These are phyloP conservation scores for Pycnonotus jocosus DNA, from an alignment of 2,113 vertebrate species.

Conservation along the genomic window DNA sequence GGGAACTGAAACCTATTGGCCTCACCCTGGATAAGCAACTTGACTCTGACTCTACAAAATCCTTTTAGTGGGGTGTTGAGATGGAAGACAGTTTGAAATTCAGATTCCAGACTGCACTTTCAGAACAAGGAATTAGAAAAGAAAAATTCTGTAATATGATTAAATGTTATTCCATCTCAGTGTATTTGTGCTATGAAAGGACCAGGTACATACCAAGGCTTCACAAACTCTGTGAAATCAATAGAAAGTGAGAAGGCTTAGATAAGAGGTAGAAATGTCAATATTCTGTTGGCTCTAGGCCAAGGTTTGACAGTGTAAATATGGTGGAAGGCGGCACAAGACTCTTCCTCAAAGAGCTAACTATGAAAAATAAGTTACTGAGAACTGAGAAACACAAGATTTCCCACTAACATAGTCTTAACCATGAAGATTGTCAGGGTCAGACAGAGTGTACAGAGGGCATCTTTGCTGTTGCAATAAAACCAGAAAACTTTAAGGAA, in stretches of 20 bases:
- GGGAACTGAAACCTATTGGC: background rate
- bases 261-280: background rate
- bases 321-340: background rate
- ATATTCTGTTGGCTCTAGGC: background rate
- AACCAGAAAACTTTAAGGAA: background rate
- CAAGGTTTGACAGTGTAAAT: background rate
- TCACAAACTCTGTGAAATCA: background rate
- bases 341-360: background rate
- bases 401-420: background rate
- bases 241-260: background rate
- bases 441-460: background rate
- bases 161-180: background rate
- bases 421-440: background rate
- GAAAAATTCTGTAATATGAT: background rate
- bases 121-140: background rate
- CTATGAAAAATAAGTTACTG: background rate
- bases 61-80: background rate
- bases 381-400: background rate
- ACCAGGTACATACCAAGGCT: background rate
- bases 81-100: background rate
- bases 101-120: background rate
- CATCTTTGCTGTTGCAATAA: background rate
- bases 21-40: background rate
- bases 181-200: background rate
- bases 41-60: rapidly evolving